These are phyloP conservation scores for Therioaphis trifolii DNA, from an alignment of 2,888 invertebrate genomes.

Conservation along the genomic window DNA sequence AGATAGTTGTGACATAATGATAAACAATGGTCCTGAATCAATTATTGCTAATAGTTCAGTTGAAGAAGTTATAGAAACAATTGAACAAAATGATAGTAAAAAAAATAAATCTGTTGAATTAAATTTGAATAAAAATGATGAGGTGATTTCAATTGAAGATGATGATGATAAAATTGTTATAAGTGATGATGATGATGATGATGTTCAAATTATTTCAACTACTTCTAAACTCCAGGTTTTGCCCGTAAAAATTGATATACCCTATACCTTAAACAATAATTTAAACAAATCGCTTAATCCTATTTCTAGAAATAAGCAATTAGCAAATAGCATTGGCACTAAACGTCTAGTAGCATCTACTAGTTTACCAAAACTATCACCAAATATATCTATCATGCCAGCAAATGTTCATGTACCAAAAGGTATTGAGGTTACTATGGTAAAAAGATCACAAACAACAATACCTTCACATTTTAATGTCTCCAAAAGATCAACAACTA, in stretches of 20 bases:
- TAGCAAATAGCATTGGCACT: not conserved
- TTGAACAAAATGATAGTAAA: not conserved
- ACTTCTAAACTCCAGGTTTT: not conserved
- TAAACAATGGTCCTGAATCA: not conserved
- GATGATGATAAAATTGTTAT: slow-evolving; percentile 30
- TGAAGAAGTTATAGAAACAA: not conserved
- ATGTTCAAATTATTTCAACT: slow-evolving; percentile 20
- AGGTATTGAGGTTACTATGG: slow-evolving; percentile 42
- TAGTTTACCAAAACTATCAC: slow-evolving; percentile 13
- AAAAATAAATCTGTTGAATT: not conserved
- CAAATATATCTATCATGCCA: slow-evolving; percentile 45
- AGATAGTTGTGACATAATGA: not conserved
- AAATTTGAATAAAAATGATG: not conserved
- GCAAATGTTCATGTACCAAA: slow-evolving; percentile 48
- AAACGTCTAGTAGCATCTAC: not conserved
- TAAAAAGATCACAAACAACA: not conserved
- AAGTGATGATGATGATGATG: slow-evolving; percentile 58
- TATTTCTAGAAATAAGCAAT: not conserved
- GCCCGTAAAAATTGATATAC: not conserved
- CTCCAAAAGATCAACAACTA: not conserved
- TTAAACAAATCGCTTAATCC: not conserved
- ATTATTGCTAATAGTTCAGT: not conserved
- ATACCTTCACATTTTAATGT: slow-evolving; percentile 33
- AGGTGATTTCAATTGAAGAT: slow-evolving; percentile 38
- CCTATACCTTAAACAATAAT: slow-evolving; percentile 1